Percentiles rank a stretch among this genome's conserved stretches.
Conservation (phyloP, 37 sponge, comb jelly and placozoan species). For the Aplysina aerophoba region DNA sequence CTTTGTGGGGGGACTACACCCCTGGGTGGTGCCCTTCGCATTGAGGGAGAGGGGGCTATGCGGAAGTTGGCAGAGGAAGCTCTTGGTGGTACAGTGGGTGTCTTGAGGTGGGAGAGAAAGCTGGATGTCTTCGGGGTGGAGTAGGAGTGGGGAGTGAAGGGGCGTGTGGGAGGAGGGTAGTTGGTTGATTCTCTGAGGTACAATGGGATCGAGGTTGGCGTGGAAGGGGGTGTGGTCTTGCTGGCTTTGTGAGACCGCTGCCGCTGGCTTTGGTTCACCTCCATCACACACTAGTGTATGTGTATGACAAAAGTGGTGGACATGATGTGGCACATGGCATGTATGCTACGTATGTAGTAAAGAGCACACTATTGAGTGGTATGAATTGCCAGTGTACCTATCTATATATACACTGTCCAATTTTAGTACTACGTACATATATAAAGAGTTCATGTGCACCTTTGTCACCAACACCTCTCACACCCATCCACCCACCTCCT, state of each 20-base stretch:
- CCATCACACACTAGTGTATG: not conserved
- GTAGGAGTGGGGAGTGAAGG: conserved; percentile 1
- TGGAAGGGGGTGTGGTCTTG: not conserved
- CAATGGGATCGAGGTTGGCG: not conserved
- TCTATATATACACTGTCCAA: no score
- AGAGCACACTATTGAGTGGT: no score
- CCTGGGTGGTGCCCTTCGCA: not conserved
- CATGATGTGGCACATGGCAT: no score
- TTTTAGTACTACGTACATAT: no score
- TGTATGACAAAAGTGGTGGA: no score
- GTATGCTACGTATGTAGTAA: no score
- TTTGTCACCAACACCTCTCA: no score
- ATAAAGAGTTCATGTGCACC: no score
- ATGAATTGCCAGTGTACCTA: no score
- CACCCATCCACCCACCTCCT: no score
- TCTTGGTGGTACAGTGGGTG: not conserved
- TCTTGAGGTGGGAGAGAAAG: not conserved
- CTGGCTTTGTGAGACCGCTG: not conserved
- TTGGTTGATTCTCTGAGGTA: not conserved
- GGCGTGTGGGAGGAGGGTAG: no score
- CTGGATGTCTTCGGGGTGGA: not conserved
- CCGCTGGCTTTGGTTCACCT: not conserved
- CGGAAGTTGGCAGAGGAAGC: not conserved
- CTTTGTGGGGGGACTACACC: not conserved
- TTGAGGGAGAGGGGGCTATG: not conserved